Evolutionary conservation across 2,888 invertebrate genomes (phyloP).

Genomic region (Nomada ferruginata): DNA sequence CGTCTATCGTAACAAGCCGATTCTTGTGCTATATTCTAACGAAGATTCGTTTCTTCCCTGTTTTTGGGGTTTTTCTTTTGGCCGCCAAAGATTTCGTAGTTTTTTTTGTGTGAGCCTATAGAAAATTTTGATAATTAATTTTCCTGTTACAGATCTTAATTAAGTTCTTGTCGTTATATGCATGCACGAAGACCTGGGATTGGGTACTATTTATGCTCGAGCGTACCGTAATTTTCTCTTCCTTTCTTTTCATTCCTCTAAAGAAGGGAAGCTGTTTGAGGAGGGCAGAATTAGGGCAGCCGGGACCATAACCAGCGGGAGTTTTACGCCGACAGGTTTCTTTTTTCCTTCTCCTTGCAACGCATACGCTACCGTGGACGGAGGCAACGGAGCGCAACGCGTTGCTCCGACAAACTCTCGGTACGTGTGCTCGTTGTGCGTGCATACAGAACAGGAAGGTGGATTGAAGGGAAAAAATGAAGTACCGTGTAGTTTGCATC

Average conservation of each 20-base stretch:
- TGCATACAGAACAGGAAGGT: slow-evolving; percentile 39
- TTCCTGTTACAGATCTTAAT: background rate
- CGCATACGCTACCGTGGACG: slow-evolving; percentile 62
- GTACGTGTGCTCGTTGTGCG: slow-evolving; percentile 56
- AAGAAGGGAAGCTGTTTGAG: slow-evolving; percentile 42
- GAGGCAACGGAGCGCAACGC: slow-evolving; percentile 74
- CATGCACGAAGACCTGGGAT: background rate
- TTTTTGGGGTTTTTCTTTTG: no score
- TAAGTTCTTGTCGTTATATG: no score
- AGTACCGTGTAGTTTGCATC: background rate
- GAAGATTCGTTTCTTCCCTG: background rate
- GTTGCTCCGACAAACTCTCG: slow-evolving; percentile 63
- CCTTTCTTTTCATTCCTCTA: slow-evolving; percentile 38
- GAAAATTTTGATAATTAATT: no score
- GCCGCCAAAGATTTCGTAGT: no score
- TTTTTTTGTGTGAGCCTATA: no score
- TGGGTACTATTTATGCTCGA: slow-evolving; percentile 20
- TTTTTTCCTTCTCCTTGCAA: slow-evolving; percentile 28
- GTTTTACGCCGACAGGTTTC: slow-evolving; percentile 42
- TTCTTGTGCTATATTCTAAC: background rate
- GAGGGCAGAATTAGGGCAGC: slow-evolving; percentile 62
- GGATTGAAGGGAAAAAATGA: slow-evolving; percentile 13
- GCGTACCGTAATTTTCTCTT: slow-evolving; percentile 36
- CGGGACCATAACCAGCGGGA: slow-evolving; percentile 58
- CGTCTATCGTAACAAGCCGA: background rate